Evolutionary conservation across 2,888 invertebrate genomes (phyloP).

Genomic region (Frankliniella intonsa): DNA sequence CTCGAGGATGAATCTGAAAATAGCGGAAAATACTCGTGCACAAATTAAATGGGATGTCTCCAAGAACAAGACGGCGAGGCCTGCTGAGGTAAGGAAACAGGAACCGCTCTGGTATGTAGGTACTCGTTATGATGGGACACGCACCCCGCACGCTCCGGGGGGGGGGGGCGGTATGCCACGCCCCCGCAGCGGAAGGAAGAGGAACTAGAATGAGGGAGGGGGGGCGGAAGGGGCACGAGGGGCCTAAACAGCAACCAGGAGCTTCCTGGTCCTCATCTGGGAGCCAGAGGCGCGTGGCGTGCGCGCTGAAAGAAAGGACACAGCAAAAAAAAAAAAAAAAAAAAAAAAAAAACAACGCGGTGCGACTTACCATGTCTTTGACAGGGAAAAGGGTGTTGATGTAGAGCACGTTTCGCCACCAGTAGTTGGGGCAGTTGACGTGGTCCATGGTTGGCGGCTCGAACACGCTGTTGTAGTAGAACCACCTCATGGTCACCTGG

Average conservation of each 20-base stretch:
- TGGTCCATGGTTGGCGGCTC: conserved; percentile 78
- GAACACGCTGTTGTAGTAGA: conserved; percentile 73
- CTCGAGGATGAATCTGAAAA: too few species aligned
- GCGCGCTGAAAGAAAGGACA: conserved; percentile 5
- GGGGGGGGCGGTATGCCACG: too few species aligned
- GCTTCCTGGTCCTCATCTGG: background rate
- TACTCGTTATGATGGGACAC: too few species aligned
- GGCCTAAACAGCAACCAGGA: background rate
- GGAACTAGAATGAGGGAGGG: background rate
- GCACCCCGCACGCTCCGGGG: too few species aligned
- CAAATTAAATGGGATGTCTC: too few species aligned
- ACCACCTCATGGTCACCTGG: conserved; percentile 82
- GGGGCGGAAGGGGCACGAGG: too few species aligned
- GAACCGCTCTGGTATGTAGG: too few species aligned
- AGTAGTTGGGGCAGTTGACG: conserved; percentile 74
- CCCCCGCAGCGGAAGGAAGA: background rate
- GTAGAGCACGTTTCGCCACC: conserved; percentile 84
- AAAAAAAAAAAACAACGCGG: conserved; percentile 28
- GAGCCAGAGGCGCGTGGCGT: background rate
- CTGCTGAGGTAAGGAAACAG: too few species aligned
- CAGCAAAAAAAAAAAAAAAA: background rate
- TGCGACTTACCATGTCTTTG: conserved; percentile 67
- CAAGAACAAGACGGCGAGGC: too few species aligned
- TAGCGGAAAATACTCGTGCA: too few species aligned
- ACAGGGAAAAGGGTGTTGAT: conserved; percentile 81